phyloP scores from a whole-genome alignment of 2,113 vertebrate species.

The Sebastes fasciatus region DNA sequence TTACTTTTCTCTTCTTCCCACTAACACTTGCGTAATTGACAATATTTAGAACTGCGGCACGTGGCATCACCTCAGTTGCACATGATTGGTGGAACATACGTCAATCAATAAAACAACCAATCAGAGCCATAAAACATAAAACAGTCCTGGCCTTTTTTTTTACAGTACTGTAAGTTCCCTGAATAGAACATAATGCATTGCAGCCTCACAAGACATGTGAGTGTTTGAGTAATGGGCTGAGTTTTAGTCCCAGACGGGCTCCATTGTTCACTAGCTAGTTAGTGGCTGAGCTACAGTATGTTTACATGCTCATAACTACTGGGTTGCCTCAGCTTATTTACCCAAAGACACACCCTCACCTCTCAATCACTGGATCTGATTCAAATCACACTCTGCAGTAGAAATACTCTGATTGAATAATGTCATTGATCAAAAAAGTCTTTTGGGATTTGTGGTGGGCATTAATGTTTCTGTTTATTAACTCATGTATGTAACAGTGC shows the following conservation, averaged over 20 bases:
- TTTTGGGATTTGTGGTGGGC: slow-evolving; percentile 24
- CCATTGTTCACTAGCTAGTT: not conserved
- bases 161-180: not conserved
- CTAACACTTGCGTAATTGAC: too few species aligned
- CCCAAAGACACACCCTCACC: slow-evolving; percentile 5
- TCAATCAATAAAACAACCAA: too few species aligned
- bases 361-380: not conserved
- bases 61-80: too few species aligned
- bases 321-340: not conserved
- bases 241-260: not conserved
- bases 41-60: too few species aligned
- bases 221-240: not conserved
- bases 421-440: slow-evolving; percentile 70
- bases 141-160: too few species aligned
- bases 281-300: not conserved
- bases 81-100: too few species aligned
- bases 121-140: too few species aligned
- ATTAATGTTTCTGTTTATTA: not conserved
- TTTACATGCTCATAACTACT: not conserved
- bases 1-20: too few species aligned
- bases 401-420: slow-evolving; percentile 20
- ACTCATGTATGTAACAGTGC: not conserved
- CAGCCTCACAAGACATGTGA: not conserved
- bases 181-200: not conserved
- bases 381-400: not conserved